A percentile compares a stretch with the other conserved stretches of the same genome.
phyloP scores from a whole-genome alignment of 2,797 vertebrate species.

The Australoheros facetus region DNA sequence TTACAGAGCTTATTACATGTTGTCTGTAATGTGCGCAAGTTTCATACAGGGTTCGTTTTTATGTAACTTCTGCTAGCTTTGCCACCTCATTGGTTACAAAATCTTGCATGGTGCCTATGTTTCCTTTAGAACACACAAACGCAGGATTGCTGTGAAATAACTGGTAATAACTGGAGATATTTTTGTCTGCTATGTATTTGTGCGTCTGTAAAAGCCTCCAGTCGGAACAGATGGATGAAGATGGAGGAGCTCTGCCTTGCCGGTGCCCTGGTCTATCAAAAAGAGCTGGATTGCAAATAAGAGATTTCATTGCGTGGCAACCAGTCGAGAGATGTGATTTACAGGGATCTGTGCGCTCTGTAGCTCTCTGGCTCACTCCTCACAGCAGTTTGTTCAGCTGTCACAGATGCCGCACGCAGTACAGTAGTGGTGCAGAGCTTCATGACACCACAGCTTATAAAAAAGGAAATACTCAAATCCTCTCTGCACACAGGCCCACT shows the following conservation, averaged over 20 bases:
- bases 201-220: slow-evolving; percentile 22
- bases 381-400: slow-evolving; percentile 70
- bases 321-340: slow-evolving; percentile 61
- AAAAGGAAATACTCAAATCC: slow-evolving; percentile 26
- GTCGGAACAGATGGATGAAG: slow-evolving; percentile 59
- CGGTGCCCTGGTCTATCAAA: slow-evolving; percentile 37
- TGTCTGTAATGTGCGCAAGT: neutral
- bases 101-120: neutral
- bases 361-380: slow-evolving; percentile 34
- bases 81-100: neutral
- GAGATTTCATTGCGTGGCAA: slow-evolving; percentile 65
- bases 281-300: slow-evolving; percentile 48
- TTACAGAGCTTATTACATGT: neutral
- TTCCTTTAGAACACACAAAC: slow-evolving; percentile 1
- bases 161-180: neutral
- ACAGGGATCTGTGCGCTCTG: slow-evolving; percentile 49
- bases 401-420: slow-evolving; percentile 48
- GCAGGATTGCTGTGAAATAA: slow-evolving; percentile 5
- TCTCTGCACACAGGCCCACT: neutral
- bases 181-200: slow-evolving; percentile 11
- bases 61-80: neutral
- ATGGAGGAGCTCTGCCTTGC: slow-evolving; percentile 31
- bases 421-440: slow-evolving; percentile 14
- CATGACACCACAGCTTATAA: slow-evolving; percentile 40
- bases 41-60: neutral